A percentile compares a stretch with the other conserved stretches of the same genome.
These are phyloP conservation scores for Diadegma fenestrale DNA, from an alignment of 2,888 invertebrate species.

Conservation along the genomic window DNA sequence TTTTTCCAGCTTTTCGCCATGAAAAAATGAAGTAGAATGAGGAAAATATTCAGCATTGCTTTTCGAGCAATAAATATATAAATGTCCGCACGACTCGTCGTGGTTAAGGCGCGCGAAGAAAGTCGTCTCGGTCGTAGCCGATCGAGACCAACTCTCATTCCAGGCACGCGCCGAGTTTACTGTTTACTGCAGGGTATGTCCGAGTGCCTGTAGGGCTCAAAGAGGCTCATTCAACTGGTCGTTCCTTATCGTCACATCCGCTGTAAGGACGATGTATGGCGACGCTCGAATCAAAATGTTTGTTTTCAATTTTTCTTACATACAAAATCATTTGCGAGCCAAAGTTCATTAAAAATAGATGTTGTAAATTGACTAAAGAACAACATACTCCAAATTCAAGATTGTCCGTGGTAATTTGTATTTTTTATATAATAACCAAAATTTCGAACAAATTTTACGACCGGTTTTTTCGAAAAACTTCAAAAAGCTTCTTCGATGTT, in stretches of 20 bases:
- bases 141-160: conserved; percentile 62
- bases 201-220: background rate
- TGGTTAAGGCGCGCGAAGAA: conserved; percentile 56
- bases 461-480: no score
- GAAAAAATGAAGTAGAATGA: conserved; percentile 2
- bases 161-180: conserved; percentile 61
- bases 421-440: no score
- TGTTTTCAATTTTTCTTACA: no score
- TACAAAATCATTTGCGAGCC: no score
- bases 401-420: no score
- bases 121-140: conserved; percentile 61
- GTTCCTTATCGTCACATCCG: conserved; percentile 30
- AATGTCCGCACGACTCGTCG: conserved; percentile 12
- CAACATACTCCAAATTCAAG: no score
- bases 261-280: no score
- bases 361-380: no score
- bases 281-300: no score
- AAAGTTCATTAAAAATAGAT: no score
- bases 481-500: no score
- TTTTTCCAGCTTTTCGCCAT: background rate
- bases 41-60: conserved; percentile 31
- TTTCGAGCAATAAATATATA: conserved; percentile 30
- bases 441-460: no score
- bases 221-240: conserved; percentile 2
- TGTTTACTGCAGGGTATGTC: background rate